Evolutionary conservation across 2,888 invertebrate species (phyloP), one percentile per base, ranked within the genome.

Genomic region (Lepidocyrtinus sp.): DNA sequence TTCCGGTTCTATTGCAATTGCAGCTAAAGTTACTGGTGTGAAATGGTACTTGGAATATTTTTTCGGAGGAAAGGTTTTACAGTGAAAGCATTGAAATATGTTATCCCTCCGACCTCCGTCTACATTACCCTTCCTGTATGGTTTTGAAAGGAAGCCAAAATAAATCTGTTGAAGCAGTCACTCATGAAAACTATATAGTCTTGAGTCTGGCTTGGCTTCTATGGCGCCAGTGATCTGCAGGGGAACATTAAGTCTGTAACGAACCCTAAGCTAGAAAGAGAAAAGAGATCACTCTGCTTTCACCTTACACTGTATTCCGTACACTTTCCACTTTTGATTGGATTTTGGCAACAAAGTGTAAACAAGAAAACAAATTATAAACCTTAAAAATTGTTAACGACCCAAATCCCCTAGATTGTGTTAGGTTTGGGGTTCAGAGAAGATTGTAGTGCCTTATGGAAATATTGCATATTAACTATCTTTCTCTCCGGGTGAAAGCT

Each of bases 141-240:
- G 15, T 73, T 71, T 73, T 73, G 73, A 64, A 73, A n/a, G 64
- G 27, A 9, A 64, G 63, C 73, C 73, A 73, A 73, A 5, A 64
- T 19, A 50, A 19, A 45, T 36, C 36, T 62, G 59, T 59, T 68
- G 21, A 36, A 26, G 71, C 71, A 71, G 73, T 64, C 73, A 64
- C 24, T 63, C 64, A 62, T 62, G 61, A 59, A 21, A 59, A 17
- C 7, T 22, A 12, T 7, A 5, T 36, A 12, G 12, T 12, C 5
- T 36, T 7, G 5, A 5, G 5, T 7, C 36, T 7, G 5, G 36
- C 5, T 3, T 71, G 45, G 36, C 36, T 36, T 62, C 27, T 22
- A 45, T 71, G 71, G 71, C 71, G 61, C 71, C 71, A 71, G 25
- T 71, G 36, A 62, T 62, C 62, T 62, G 2, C 45, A 25, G 22